phyloP scores from a whole-genome alignment of 2,888 invertebrate species.

The Caenorhabditis panamensis region DNA sequence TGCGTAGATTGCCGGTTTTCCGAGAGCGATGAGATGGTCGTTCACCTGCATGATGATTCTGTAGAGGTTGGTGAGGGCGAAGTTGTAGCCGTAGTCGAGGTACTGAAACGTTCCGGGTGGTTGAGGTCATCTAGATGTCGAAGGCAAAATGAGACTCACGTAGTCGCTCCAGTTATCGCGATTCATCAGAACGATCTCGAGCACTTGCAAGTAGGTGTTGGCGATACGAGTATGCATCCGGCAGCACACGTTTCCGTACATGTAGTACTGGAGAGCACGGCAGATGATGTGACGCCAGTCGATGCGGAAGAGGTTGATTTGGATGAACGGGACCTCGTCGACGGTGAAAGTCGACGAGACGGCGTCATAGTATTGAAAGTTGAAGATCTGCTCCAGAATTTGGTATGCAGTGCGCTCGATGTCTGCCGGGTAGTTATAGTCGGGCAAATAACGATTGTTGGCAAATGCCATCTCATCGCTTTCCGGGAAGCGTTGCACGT shows the following conservation, averaged over 20 bases:
- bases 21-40: neutral
- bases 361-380: neutral
- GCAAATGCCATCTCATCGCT: too few relatives aligned
- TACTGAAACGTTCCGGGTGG: too few relatives aligned
- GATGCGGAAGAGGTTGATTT: neutral
- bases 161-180: neutral
- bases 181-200: neutral
- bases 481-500: too few relatives aligned
- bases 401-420: too few relatives aligned
- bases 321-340: neutral
- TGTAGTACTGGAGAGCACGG: neutral
- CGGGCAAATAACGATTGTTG: too few relatives aligned
- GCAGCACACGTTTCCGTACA: neutral
- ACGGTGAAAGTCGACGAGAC: neutral
- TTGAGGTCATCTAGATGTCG: neutral
- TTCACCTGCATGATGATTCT: neutral
- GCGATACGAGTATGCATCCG: neutral
- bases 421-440: too few relatives aligned
- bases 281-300: neutral
- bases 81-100: constrained; percentile 4
- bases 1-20: neutral
- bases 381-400: neutral
- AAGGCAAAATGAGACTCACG: neutral
- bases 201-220: constrained; percentile 6
- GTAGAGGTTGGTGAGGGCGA: constrained; percentile 9